Conservation (phyloP, 2,888 invertebrate species). For the Archaeoteleia sp. region DNA sequence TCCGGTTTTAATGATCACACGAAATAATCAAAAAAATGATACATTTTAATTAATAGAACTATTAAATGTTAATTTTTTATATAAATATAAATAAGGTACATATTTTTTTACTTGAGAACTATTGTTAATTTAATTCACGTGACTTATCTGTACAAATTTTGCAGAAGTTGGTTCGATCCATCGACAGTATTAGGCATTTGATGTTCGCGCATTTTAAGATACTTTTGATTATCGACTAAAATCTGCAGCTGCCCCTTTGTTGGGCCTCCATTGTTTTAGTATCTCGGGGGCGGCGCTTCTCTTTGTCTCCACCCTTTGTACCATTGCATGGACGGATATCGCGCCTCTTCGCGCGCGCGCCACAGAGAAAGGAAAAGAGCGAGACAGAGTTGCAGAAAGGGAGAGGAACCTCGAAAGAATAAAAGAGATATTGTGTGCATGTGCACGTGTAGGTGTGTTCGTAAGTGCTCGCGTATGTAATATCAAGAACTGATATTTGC, state of each 20-base stretch:
- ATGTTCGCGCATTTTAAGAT: constrained; percentile 1
- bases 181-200: not conserved
- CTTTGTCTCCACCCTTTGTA: constrained; percentile 74
- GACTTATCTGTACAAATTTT: too few relatives aligned
- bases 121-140: too few relatives aligned
- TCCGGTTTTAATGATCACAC: not conserved
- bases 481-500: constrained; percentile 18
- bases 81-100: too few relatives aligned
- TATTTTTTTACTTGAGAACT: too few relatives aligned
- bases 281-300: constrained; percentile 74
- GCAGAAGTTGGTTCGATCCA: not conserved
- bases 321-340: constrained; percentile 68
- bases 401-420: constrained; percentile 39
- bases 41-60: too few relatives aligned
- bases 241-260: constrained; percentile 70
- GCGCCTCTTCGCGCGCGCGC: constrained; percentile 65
- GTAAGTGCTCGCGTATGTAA: too few relatives aligned
- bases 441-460: constrained; percentile 13
- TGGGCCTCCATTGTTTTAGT: constrained; percentile 72
- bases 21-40: too few relatives aligned
- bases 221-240: constrained; percentile 66
- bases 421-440: constrained; percentile 32
- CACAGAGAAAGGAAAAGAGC: constrained; percentile 35
- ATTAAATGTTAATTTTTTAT: too few relatives aligned
- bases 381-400: constrained; percentile 34